A percentile compares a stretch with the other conserved stretches of the same genome.
Conservation (phyloP, 2,113 vertebrate species). For the Rutilus rutilus region DNA sequence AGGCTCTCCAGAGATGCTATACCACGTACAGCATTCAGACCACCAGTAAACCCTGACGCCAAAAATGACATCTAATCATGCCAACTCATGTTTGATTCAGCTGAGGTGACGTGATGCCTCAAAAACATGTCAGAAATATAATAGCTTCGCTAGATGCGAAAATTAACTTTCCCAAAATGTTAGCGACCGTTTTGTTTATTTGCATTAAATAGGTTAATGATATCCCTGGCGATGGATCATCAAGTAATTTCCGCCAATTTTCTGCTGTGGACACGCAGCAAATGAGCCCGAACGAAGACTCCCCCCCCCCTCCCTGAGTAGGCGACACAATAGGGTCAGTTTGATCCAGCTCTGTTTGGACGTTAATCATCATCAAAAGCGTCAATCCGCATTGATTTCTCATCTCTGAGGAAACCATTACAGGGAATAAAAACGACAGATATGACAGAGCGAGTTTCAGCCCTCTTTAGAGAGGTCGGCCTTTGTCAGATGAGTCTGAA, state of each 20-base stretch:
- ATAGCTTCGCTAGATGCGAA: not conserved
- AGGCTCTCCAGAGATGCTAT: conserved; percentile 6
- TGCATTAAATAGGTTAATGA: conserved; percentile 26
- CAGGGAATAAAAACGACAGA: not conserved
- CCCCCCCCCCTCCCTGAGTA: not conserved
- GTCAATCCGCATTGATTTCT: conserved; percentile 33
- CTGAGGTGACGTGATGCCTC: not conserved
- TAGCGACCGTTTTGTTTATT: conserved; percentile 7
- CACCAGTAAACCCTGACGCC: not conserved
- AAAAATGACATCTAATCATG: not conserved
- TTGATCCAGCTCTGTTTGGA: conserved; percentile 38
- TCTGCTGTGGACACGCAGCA: not conserved
- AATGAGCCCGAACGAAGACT: not conserved
- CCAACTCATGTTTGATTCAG: not conserved
- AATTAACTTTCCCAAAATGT: not conserved
- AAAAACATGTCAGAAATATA: conserved; percentile 16
- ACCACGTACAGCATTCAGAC: not conserved
- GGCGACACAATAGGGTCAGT: not conserved
- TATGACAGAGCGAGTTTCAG: conserved; percentile 2
- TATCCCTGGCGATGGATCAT: not conserved
- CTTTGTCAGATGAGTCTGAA: conserved; percentile 8
- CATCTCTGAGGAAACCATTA: conserved; percentile 1
- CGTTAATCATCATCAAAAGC: conserved; percentile 32
- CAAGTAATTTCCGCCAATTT: conserved; percentile 5
- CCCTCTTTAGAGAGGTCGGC: conserved; percentile 15